phyloP scores from a whole-genome alignment of 2,113 vertebrate genomes.

The Casuarius casuarius region DNA sequence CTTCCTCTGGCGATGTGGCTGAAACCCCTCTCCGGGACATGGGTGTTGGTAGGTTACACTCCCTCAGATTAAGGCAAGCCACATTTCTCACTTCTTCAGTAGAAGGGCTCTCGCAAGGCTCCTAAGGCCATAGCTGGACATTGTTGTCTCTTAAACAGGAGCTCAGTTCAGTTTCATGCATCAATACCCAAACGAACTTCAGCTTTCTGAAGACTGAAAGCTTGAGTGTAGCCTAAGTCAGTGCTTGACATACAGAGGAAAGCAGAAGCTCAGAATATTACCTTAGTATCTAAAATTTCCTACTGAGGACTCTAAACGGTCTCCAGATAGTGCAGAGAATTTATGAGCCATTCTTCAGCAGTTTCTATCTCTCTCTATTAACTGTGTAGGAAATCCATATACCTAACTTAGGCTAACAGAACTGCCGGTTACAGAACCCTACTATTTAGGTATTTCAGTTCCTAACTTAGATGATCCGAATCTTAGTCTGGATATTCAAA shows the following conservation, averaged over 20 bases:
- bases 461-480: neutral
- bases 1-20: neutral
- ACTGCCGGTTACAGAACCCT: neutral
- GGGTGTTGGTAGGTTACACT: neutral
- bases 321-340: neutral
- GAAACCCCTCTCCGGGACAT: accelerated
- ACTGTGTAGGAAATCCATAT: neutral
- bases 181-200: neutral
- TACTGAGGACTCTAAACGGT: neutral
- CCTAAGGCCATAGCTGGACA: neutral
- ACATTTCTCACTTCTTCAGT: neutral
- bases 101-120: neutral
- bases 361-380: neutral
- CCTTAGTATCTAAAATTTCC: neutral
- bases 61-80: neutral
- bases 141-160: neutral
- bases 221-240: neutral
- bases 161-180: neutral
- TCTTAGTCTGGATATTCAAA: neutral
- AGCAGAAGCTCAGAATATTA: neutral
- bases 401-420: neutral
- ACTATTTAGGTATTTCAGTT: neutral
- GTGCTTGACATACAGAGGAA: neutral
- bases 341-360: neutral
- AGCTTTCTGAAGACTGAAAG: neutral